Conservation (phyloP, 2,888 invertebrate species). For the Axea sp. region DNA sequence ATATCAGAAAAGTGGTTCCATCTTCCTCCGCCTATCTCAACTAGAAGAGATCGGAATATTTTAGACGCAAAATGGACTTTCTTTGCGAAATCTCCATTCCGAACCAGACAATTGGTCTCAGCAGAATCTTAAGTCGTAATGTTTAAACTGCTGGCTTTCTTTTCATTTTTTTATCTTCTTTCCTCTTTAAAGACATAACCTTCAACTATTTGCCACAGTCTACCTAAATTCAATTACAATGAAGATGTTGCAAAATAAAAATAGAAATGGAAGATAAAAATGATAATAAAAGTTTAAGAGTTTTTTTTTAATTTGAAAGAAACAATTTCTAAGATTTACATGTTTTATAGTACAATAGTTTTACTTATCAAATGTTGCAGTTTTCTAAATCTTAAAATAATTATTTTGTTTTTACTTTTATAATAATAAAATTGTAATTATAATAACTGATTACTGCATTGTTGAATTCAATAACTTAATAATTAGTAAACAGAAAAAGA, state of each 20-base stretch:
- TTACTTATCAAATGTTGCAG: too few species aligned
- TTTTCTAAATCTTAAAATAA: too few species aligned
- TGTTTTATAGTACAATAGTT: too few species aligned
- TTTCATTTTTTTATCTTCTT: constrained; percentile 1
- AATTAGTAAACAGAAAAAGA: too few species aligned
- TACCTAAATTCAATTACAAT: constrained; percentile 38
- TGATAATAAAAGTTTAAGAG: constrained; percentile 1
- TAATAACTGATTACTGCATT: too few species aligned
- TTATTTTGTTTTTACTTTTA: too few species aligned
- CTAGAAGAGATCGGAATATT: constrained; percentile 75
- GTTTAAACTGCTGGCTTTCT: constrained; percentile 34
- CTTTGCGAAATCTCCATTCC: constrained; percentile 72
- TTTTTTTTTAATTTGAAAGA: background rate
- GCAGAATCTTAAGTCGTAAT: constrained; percentile 45
- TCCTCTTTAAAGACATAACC: constrained; percentile 7
- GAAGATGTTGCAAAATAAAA: too few species aligned
- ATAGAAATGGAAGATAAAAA: background rate
- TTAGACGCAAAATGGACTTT: constrained; percentile 73
- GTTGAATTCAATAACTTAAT: too few species aligned
- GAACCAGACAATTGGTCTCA: constrained; percentile 57
- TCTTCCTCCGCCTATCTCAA: constrained; percentile 67
- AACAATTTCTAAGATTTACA: too few species aligned
- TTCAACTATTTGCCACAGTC: constrained; percentile 8
- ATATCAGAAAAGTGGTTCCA: constrained; percentile 74
- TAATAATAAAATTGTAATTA: too few species aligned